A percentile compares a stretch with the other conserved stretches of the same genome.
Conservation (phyloP, 2,888 invertebrate species). For the Trachelus stipa region DNA sequence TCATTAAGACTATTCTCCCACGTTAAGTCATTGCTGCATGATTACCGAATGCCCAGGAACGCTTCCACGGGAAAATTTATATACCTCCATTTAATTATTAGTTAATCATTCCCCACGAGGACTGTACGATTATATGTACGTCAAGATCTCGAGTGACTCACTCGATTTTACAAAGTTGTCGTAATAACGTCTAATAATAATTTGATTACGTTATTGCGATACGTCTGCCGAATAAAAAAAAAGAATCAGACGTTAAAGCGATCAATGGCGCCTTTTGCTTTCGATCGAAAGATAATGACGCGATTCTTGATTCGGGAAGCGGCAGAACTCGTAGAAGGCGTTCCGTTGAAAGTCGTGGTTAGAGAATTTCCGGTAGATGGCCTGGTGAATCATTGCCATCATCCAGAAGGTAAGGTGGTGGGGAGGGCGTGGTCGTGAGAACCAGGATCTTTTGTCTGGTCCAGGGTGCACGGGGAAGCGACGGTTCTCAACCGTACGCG, state of each 20-base stretch:
- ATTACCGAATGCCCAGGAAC: not conserved
- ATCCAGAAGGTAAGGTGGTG: conserved; percentile 42
- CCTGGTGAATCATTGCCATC: conserved; percentile 47
- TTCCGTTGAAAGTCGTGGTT: conserved; percentile 25
- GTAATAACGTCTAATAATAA: not conserved
- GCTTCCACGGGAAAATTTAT: conserved; percentile 1
- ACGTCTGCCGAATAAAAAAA: not conserved
- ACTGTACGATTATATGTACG: not conserved
- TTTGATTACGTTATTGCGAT: not conserved
- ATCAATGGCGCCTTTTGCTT: not conserved
- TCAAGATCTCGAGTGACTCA: not conserved
- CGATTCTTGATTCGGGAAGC: conserved; percentile 2
- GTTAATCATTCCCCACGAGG: not conserved
- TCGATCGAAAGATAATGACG: not conserved
- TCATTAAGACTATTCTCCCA: conserved; percentile 46
- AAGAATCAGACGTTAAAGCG: not conserved
- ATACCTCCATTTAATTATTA: not conserved
- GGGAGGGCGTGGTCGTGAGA: conserved; percentile 61
- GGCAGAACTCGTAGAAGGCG: not conserved
- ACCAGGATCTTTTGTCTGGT: conserved; percentile 61
- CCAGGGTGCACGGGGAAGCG: conserved; percentile 45
- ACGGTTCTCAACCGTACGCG: conserved; percentile 46
- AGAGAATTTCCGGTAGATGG: conserved; percentile 55
- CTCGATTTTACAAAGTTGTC: not conserved
- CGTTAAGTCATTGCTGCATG: conserved; percentile 35